These are phyloP conservation scores for Apostichopus japonicus DNA, from an alignment of 35 echinoderm and acorn worm genomes.

Conservation along the genomic window DNA sequence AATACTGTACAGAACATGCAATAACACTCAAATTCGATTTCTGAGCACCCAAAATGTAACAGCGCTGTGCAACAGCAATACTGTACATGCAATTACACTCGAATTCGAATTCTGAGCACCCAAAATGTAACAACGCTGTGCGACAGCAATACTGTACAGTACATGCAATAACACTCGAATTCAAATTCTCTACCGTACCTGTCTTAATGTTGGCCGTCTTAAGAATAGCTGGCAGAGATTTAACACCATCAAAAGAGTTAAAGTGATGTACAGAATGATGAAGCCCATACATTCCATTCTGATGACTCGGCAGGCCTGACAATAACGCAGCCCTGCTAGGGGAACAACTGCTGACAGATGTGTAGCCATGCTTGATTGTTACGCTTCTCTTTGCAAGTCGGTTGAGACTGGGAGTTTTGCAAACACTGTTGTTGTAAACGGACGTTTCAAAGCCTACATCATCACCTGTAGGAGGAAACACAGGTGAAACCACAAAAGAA, in stretches of 20 bases:
- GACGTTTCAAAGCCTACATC: constrained; percentile 84
- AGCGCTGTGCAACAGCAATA: no score
- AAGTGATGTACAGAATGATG: constrained; percentile 83
- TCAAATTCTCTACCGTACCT: constrained; percentile 45
- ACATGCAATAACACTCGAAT: no score
- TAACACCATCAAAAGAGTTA: constrained; percentile 80
- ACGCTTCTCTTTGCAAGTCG: constrained; percentile 72
- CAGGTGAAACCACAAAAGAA: no score
- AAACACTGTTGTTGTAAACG: constrained; percentile 88
- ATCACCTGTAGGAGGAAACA: constrained; percentile 62
- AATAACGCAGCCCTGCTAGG: constrained; percentile 84
- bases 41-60: no score
- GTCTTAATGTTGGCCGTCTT: constrained; percentile 68
- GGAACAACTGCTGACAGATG: constrained; percentile 94
- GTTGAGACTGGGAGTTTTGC: constrained; percentile 80
- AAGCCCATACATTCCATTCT: constrained; percentile 92
- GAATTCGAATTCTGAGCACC: no score
- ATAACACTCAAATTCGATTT: no score
- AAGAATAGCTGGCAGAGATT: constrained; percentile 77
- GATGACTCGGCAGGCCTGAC: constrained; percentile 83
- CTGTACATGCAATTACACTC: no score
- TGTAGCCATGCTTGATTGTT: constrained; percentile 79
- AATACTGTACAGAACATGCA: no score
- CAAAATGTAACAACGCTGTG: no score
- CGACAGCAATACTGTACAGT: no score